Conservation (phyloP, 2,888 invertebrate species). For the Rugalucina vietnamica region DNA sequence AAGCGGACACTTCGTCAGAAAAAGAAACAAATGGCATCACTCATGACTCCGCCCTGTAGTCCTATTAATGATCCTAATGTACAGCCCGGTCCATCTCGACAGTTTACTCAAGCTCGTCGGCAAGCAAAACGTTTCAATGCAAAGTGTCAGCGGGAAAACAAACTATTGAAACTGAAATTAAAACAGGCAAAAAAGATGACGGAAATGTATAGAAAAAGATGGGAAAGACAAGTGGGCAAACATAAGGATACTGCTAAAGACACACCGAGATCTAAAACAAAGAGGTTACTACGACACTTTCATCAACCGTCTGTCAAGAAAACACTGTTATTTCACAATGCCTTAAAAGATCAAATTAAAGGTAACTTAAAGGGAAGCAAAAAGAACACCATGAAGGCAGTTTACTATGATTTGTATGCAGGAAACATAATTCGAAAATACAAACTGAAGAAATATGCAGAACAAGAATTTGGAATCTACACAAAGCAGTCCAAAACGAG, state of each 20-base stretch:
- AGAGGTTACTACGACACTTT: constrained; percentile 19
- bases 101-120: background rate
- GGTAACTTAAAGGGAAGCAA: background rate
- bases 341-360: constrained; percentile 16
- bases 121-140: background rate
- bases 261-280: constrained; percentile 19
- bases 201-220: constrained; percentile 15
- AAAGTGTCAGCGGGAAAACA: constrained; percentile 34
- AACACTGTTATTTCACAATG: constrained; percentile 22
- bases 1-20: background rate
- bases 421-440: constrained; percentile 20
- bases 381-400: background rate
- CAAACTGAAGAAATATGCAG: constrained; percentile 26
- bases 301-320: constrained; percentile 27
- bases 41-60: background rate
- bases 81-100: background rate
- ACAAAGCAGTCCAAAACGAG: background rate
- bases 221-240: constrained; percentile 9
- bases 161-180: constrained; percentile 1
- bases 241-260: background rate
- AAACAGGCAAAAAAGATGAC: background rate
- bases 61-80: background rate
- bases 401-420: background rate
- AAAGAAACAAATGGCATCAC: background rate
- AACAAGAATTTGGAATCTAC: constrained; percentile 1